Base-by-base conservation (phyloP, 2,113 vertebrate species). In the Pluvialis apricaria region DNA sequence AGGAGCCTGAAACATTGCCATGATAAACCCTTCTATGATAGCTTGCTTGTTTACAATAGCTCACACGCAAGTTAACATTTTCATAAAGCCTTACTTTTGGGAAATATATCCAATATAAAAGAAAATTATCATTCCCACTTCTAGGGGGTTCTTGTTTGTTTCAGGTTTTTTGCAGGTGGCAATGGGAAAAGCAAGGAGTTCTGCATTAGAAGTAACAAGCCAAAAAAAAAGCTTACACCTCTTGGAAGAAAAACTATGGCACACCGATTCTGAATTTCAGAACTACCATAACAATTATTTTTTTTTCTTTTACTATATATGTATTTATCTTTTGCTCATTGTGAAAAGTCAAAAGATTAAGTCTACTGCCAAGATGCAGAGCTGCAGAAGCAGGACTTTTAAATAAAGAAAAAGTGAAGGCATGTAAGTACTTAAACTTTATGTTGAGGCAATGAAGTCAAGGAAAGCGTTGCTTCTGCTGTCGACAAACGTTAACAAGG, bases 1-100 rank as follows among this genome's bases (percentile, higher is more conserved):
- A 85, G 51, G 45, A 84, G 81, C 32, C 72, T 96, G 84, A 95
- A 92, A 69, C 58, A 55, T 6, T 90, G 89, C 94, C 87, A 72
- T 64, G 52, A 86, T 51, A 85, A 93, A 76, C 5, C 34, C 45
- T 90, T 47, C 57, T 44, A 19, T 31, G 40, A 70, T 13, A 90
- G 55, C 40, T 52, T 91, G 25, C 38, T 75, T 55, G 81, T 71
- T 93, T 87, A 44, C 18, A 44, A 70, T 4, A 94, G 82, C 17
- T 96, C 75, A 93, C 55, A 54, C 0, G 4, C 82, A 88, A 90
- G 58, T 83, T 89, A 92, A 25, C 40, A 64, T 72, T 92, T 70
- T 76, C 76, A 89, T 34, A 92, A 69, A 92, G 38, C 58, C 66
- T 57, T 44, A 29, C 12, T 77, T 95, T 58, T 24, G 62, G 49